phyloP scores from a whole-genome alignment of 2,888 invertebrate genomes.

The Rhopalosiphum nymphaeae region DNA sequence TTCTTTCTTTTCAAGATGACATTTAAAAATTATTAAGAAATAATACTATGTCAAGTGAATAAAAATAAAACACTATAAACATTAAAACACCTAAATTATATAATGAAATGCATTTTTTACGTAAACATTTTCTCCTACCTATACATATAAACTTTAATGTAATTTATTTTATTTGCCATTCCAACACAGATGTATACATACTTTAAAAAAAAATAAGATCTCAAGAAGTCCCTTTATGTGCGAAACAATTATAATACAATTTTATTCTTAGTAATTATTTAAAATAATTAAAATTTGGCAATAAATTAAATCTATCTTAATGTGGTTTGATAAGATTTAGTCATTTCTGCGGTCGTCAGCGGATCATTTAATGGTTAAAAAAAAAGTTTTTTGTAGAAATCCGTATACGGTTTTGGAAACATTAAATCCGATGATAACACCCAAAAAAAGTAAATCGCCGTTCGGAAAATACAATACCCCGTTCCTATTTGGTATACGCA shows the following conservation, averaged over 20 bases:
- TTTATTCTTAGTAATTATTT: neutral
- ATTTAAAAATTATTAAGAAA: neutral
- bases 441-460: neutral
- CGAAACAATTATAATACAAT: neutral
- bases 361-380: neutral
- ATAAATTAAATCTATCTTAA: too few relatives aligned
- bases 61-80: slow-evolving; percentile 29
- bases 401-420: neutral
- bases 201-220: neutral
- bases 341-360: neutral
- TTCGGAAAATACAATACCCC: neutral
- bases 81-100: slow-evolving; percentile 23
- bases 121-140: slow-evolving; percentile 40
- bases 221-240: neutral
- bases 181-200: neutral
- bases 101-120: slow-evolving; percentile 42
- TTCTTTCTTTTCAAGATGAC: neutral
- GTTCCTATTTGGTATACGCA: neutral
- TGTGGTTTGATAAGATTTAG: neutral
- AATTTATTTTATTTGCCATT: neutral
- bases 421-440: neutral
- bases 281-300: neutral
- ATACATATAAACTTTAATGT: neutral
- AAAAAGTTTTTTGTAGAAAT: too few relatives aligned
- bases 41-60: slow-evolving; percentile 5